phyloP scores from a whole-genome alignment of 2,888 invertebrate species.

The Tipula lateralis region DNA sequence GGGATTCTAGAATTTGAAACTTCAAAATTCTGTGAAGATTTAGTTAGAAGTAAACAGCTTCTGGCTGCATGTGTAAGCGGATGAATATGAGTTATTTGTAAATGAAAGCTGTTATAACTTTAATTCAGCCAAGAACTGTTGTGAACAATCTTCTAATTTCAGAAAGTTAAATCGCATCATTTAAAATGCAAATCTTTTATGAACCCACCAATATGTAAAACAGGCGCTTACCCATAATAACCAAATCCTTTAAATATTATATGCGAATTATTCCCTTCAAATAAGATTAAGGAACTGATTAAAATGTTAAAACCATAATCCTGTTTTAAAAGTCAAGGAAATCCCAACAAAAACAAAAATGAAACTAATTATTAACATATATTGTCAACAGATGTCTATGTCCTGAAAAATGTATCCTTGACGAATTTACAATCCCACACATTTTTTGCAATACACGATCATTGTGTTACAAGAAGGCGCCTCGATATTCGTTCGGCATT shows the following conservation, averaged over 20 bases:
- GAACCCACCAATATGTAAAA: neutral
- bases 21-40: too few species aligned
- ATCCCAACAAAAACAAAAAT: neutral
- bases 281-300: neutral
- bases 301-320: slow-evolving; percentile 11
- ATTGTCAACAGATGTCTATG: neutral
- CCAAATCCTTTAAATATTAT: neutral
- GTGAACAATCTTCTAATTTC: too few species aligned
- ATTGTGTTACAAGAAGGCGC: neutral
- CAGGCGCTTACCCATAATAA: neutral
- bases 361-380: neutral
- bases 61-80: too few species aligned
- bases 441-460: neutral
- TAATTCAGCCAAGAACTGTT: too few species aligned
- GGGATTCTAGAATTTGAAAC: too few species aligned
- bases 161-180: too few species aligned
- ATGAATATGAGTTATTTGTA: too few species aligned
- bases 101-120: too few species aligned
- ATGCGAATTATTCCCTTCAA: neutral
- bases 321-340: neutral
- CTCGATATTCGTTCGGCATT: neutral
- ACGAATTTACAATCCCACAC: neutral
- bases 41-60: too few species aligned
- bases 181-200: neutral
- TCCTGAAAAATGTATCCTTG: neutral